Percentiles rank a stretch among this genome's conserved stretches.
Evolutionary conservation across 2,797 vertebrate species (phyloP).

Genomic region (Chiroxiphia lanceolata): DNA sequence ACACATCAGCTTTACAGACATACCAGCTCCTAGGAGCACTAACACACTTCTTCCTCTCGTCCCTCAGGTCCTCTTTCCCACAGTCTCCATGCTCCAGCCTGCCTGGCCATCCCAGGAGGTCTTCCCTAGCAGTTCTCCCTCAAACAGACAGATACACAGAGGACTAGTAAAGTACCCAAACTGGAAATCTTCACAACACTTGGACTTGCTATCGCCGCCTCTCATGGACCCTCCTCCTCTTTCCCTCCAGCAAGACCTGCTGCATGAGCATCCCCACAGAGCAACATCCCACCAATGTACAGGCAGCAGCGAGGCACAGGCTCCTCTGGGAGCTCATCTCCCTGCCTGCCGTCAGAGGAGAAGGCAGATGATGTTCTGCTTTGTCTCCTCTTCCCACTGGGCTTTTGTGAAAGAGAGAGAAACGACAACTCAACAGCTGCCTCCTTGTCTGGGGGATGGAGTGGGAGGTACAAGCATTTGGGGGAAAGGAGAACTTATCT

Average conservation of each 20-base stretch:
- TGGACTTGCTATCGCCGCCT: not conserved
- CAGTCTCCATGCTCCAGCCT: not conserved
- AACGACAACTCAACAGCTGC: constrained; percentile 18
- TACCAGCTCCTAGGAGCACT: not conserved
- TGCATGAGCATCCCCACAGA: not conserved
- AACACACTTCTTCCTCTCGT: not conserved
- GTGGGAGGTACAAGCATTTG: not conserved
- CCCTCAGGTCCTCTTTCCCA: not conserved
- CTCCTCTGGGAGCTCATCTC: not conserved
- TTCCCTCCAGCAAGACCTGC: not conserved
- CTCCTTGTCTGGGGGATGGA: not conserved
- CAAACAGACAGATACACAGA: not conserved
- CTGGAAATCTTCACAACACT: not conserved
- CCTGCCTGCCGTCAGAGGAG: not conserved
- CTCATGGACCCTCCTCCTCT: not conserved
- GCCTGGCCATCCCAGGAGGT: not conserved
- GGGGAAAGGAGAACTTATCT: not conserved
- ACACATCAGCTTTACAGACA: constrained; percentile 56
- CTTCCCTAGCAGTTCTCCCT: not conserved
- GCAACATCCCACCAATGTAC: not conserved
- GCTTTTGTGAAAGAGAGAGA: not conserved
- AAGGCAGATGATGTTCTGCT: constrained; percentile 15
- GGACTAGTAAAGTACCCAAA: not conserved
- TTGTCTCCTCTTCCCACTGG: constrained; percentile 23
- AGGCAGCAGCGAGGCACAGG: not conserved